Base-by-base conservation (phyloP, 2,797 vertebrate species). In the Cossypha heuglini region DNA sequence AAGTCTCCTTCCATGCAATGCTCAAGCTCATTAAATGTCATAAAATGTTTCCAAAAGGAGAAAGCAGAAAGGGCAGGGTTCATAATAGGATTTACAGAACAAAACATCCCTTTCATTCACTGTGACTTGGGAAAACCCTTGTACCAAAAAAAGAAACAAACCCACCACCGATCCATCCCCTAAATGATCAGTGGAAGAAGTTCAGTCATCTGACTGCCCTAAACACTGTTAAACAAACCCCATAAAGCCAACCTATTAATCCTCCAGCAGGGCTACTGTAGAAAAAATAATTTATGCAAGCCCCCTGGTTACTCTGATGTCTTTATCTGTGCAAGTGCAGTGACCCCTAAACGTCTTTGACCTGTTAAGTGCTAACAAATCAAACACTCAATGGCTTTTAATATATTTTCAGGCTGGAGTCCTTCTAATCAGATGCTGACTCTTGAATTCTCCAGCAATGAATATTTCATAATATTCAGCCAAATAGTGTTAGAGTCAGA, bases 171-270 rank as follows among this genome's bases (percentile, higher is more conserved):
- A 95, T 82, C 24, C 92, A 54, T 5, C 11, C 22, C 29, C 57
- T 64, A 68, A 77, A 85, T 6, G 94, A 93, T 74, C 51, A 80
- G 22, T 31, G 24, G 52, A 75, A 78, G 37, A 85, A 94, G 63
- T 90, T 92, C 58, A 93, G 94, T 94, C 95, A 96, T 78, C 92
- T 96, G 93, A 96, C 88, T 97, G 96, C 86, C 93, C 94, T 96
- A 94, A 94, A 94, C 1, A 6, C 72, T 72, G 87, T 95, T 97
- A 93, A 93, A 95, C 95, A 97, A 96, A 97, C 76, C 88, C 1
- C 22, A 85, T 88, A 96, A 94, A 96, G 68, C 80, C 82, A 84
- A 77, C 38, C 54, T 96, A 93, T 96, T 96, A 96, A 96, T 96
- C 88, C 85, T 96, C 63, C 79, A 86, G 91, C 92, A 95, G 64